Evolutionary conservation across 2,797 vertebrate species (phyloP).

Genomic region (Clangula hyemalis): DNA sequence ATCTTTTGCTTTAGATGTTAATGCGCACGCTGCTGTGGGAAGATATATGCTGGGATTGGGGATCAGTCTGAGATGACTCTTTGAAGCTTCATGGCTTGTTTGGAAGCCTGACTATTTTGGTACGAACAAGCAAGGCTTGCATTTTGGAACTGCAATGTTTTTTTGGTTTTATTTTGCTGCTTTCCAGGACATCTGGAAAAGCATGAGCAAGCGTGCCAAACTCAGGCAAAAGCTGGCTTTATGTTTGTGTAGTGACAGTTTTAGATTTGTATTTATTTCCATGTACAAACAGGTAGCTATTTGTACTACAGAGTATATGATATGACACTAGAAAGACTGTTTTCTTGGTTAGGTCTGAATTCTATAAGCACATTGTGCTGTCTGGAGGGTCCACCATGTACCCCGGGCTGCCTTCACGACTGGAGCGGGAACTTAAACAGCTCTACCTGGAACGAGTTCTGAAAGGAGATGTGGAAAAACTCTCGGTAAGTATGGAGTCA

Average conservation of each 20-base stretch:
- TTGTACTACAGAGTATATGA: background rate
- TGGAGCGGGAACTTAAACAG: constrained; percentile 98
- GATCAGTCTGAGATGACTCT: background rate
- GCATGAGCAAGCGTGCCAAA: background rate
- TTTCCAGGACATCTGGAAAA: background rate
- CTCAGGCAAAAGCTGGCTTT: background rate
- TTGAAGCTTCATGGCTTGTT: background rate
- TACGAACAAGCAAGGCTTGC: background rate
- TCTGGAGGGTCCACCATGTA: constrained; percentile 99
- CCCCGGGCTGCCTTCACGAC: constrained; percentile 93
- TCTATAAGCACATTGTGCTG: constrained; percentile 98
- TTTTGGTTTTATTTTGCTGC: background rate
- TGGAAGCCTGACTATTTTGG: background rate
- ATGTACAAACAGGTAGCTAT: background rate
- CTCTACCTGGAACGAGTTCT: constrained; percentile 97
- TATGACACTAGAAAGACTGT: background rate
- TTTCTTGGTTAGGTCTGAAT: constrained; percentile 86
- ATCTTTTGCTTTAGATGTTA: background rate
- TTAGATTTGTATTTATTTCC: background rate
- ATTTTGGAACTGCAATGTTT: background rate
- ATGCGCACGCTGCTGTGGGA: rapidly evolving
- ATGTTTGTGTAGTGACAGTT: rapidly evolving
- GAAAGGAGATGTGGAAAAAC: constrained; percentile 98
- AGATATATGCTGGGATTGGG: rapidly evolving
- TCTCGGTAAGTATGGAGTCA: constrained; percentile 86